phyloP scores from a whole-genome alignment of 2,888 invertebrate genomes.

The Torymus texanus region DNA sequence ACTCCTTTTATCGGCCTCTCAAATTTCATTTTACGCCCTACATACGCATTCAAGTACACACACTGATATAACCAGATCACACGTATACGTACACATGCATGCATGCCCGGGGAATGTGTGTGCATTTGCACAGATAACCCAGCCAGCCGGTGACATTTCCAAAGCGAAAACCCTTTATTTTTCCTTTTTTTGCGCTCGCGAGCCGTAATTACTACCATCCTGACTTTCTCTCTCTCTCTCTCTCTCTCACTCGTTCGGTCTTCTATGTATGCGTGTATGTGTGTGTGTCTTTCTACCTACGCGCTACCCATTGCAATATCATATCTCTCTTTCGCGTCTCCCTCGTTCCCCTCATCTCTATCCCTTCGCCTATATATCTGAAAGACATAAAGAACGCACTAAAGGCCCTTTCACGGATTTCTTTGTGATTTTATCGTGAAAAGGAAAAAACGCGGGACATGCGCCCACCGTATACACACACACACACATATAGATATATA shows the following conservation, averaged over 20 bases:
- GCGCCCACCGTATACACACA: too few relatives aligned
- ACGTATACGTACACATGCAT: too few relatives aligned
- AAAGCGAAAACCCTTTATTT: slow-evolving; percentile 5
- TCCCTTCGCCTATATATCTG: not conserved
- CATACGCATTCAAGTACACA: slow-evolving; percentile 9
- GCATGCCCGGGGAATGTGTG: too few relatives aligned
- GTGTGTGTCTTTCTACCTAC: not conserved
- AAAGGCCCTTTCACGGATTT: slow-evolving; percentile 35
- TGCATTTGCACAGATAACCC: slow-evolving; percentile 22
- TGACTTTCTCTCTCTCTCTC: not conserved
- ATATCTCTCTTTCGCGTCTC: slow-evolving; percentile 6
- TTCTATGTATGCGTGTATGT: not conserved
- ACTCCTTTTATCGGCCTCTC: slow-evolving; percentile 8
- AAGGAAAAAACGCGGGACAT: slow-evolving; percentile 13
- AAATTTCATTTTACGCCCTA: slow-evolving; percentile 9
- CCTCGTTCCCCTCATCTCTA: not conserved
- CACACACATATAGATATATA: not conserved
- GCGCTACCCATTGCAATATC: slow-evolving; percentile 14
- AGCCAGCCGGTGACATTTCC: slow-evolving; percentile 9
- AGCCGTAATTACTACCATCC: slow-evolving; percentile 14
- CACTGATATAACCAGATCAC: too few relatives aligned
- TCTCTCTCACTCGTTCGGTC: not conserved
- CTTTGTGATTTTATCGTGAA: slow-evolving; percentile 50
- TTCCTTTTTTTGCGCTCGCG: not conserved
- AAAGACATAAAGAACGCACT: slow-evolving; percentile 37